Evolutionary conservation across 2,888 invertebrate species (phyloP).

Genomic region (Athalia cordata): DNA sequence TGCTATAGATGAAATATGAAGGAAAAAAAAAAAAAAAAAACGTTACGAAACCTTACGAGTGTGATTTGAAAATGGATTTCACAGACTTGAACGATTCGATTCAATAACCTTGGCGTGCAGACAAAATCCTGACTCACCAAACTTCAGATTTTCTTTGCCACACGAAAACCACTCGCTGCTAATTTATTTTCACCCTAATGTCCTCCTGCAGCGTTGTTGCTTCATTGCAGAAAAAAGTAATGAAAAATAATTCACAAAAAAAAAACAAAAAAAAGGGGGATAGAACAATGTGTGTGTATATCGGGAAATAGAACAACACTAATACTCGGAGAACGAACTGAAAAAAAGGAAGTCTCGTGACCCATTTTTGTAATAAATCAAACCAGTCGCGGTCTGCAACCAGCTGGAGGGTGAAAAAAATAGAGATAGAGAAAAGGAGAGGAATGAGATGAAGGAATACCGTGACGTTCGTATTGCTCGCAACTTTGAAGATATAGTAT

Average conservation of each 20-base stretch:
- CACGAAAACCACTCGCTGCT: slow-evolving; percentile 37
- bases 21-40: background rate
- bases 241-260: background rate
- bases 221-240: background rate
- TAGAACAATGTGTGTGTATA: too few species aligned
- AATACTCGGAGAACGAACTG: background rate
- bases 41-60: background rate
- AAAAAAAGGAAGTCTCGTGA: slow-evolving; percentile 40
- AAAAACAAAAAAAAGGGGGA: background rate
- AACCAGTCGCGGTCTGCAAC: slow-evolving; percentile 51
- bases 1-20: background rate
- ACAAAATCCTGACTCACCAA: background rate
- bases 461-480: too few species aligned
- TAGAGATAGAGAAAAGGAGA: slow-evolving; percentile 2
- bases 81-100: background rate
- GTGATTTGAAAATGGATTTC: slow-evolving; percentile 23
- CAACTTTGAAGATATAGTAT: too few species aligned
- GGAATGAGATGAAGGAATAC: slow-evolving; percentile 28
- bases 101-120: slow-evolving; percentile 33
- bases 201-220: slow-evolving; percentile 21
- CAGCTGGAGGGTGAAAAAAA: slow-evolving; percentile 42
- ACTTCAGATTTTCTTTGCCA: slow-evolving; percentile 25
- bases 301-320: background rate
- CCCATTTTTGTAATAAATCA: slow-evolving; percentile 61
- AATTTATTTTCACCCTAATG: slow-evolving; percentile 47